A percentile compares a stretch with the other conserved stretches of the same genome.
Conservation (phyloP, 1,140 invertebrate genomes). For the Drosophila obscura region DNA sequence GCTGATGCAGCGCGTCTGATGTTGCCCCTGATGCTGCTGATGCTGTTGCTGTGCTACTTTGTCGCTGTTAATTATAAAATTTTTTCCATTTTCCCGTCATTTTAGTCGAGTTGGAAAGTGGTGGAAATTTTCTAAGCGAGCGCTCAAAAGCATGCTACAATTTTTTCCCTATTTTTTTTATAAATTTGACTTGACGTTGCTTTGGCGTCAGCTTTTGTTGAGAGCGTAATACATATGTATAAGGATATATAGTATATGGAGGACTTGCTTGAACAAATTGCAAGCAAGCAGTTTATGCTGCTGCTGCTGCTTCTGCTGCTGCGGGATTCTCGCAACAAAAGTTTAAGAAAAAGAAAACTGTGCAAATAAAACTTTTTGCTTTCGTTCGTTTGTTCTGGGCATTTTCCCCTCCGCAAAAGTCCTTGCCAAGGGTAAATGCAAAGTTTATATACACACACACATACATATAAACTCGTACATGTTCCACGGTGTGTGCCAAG, state of each 20-base stretch:
- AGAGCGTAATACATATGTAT: conserved; percentile 13
- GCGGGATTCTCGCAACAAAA: conserved; percentile 60
- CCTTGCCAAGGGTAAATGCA: conserved; percentile 82
- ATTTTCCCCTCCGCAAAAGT: conserved; percentile 62
- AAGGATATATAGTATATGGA: conserved; percentile 38
- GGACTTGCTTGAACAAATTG: conserved; percentile 73
- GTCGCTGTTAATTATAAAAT: conserved; percentile 78
- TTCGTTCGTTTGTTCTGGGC: conserved; percentile 63
- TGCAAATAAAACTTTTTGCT: conserved; percentile 82
- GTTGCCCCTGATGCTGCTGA: conserved; percentile 21
- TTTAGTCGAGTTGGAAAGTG: conserved; percentile 23
- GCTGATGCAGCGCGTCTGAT: conserved; percentile 38
- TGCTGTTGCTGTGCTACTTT: conserved; percentile 64
- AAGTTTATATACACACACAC: conserved; percentile 60
- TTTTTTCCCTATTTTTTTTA: conserved; percentile 56
- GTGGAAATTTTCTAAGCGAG: conserved; percentile 61
- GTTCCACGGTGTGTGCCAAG: conserved; percentile 27
- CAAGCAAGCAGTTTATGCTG: conserved; percentile 74
- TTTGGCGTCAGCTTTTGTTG: conserved; percentile 51
- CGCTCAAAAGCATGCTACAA: conserved; percentile 74
- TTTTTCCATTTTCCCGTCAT: conserved; percentile 54
- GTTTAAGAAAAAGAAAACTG: conserved; percentile 82
- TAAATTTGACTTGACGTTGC: conserved; percentile 7
- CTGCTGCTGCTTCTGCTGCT: background rate
- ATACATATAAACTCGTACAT: conserved; percentile 7